Percentiles rank a stretch among this genome's conserved stretches.
Conservation (phyloP, 2,113 vertebrate genomes). For the Cynoglossus semilaevis region DNA sequence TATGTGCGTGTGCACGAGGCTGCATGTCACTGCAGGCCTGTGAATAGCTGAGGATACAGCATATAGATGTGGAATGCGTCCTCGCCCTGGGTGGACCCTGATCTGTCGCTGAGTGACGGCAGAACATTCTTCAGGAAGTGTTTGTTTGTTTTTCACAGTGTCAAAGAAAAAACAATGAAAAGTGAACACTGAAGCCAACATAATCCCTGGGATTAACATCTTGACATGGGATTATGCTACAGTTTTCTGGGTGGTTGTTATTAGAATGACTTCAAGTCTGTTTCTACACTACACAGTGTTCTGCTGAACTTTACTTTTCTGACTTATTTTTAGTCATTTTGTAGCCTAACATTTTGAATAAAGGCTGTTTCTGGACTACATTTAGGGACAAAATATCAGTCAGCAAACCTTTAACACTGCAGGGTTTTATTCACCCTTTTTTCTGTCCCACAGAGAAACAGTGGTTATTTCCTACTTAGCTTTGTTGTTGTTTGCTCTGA, state of each 20-base stretch:
- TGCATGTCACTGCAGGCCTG: slow-evolving; percentile 33
- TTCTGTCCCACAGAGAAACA: too few relatives aligned
- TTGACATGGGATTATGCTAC: too few relatives aligned
- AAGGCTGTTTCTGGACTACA: too few relatives aligned
- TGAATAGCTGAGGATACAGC: slow-evolving; percentile 45
- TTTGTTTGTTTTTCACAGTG: neutral
- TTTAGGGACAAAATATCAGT: too few relatives aligned
- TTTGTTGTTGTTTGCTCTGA: too few relatives aligned
- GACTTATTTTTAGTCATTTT: neutral
- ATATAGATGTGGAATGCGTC: slow-evolving; percentile 48
- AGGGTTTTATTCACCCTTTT: too few relatives aligned
- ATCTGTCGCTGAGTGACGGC: neutral
- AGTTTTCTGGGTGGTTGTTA: too few relatives aligned
- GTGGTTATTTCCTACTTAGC: too few relatives aligned
- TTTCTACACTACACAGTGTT: slow-evolving; percentile 12
- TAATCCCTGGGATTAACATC: too few relatives aligned
- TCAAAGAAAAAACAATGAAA: too few relatives aligned
- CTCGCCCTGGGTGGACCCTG: slow-evolving; percentile 31
- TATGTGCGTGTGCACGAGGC: slow-evolving; percentile 2
- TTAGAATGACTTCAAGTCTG: neutral
- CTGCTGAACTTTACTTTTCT: slow-evolving; percentile 31
- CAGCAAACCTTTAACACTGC: too few relatives aligned
- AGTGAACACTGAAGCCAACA: neutral
- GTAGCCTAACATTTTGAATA: too few relatives aligned
- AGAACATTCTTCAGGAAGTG: neutral